Percentiles rank a stretch among this genome's conserved stretches.
Evolutionary conservation across 1,140 invertebrate genomes (phyloP).

Genomic region (Amyelois transitella): DNA sequence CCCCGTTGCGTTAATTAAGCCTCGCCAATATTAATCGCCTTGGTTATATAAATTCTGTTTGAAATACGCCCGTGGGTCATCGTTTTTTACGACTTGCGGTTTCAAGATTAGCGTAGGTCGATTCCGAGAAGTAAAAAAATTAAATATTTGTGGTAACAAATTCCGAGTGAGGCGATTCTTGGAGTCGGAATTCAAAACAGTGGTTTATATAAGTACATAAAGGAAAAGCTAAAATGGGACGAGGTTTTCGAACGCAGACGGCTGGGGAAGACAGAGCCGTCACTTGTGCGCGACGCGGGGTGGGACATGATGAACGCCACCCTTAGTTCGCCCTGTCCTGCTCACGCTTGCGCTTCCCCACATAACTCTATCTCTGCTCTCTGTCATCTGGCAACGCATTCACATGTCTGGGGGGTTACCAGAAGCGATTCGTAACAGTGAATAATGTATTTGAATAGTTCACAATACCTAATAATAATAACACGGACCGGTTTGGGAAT

Average conservation of each 20-base stretch:
- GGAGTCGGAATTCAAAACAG: slow-evolving; percentile 20
- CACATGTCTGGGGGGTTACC: slow-evolving; percentile 55
- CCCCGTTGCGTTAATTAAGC: slow-evolving; percentile 57
- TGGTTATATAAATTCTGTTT: slow-evolving; percentile 55
- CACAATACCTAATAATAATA: slow-evolving; percentile 58
- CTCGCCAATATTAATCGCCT: slow-evolving; percentile 52
- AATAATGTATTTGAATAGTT: slow-evolving; percentile 64
- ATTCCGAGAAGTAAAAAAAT: slow-evolving; percentile 55
- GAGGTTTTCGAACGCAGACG: slow-evolving; percentile 56
- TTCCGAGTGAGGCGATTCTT: slow-evolving; percentile 35
- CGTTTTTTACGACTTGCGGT: slow-evolving; percentile 56
- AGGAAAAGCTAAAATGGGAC: slow-evolving; percentile 41
- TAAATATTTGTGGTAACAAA: slow-evolving; percentile 35
- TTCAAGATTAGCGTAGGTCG: slow-evolving; percentile 53
- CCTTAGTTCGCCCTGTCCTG: slow-evolving; percentile 40
- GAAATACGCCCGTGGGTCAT: slow-evolving; percentile 36
- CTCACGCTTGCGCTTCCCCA: slow-evolving; percentile 24
- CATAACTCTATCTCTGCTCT: slow-evolving; percentile 29
- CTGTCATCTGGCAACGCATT: slow-evolving; percentile 64
- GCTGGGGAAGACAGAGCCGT: slow-evolving; percentile 58
- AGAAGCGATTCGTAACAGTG: slow-evolving; percentile 68
- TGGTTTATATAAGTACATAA: slow-evolving; percentile 32
- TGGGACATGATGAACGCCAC: slow-evolving; percentile 61
- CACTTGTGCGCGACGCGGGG: slow-evolving; percentile 64
- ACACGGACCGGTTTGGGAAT: slow-evolving; percentile 4